These are phyloP conservation scores for Sphaerophoria rueppellii DNA, from an alignment of 2,888 invertebrate species.

Conservation along the genomic window DNA sequence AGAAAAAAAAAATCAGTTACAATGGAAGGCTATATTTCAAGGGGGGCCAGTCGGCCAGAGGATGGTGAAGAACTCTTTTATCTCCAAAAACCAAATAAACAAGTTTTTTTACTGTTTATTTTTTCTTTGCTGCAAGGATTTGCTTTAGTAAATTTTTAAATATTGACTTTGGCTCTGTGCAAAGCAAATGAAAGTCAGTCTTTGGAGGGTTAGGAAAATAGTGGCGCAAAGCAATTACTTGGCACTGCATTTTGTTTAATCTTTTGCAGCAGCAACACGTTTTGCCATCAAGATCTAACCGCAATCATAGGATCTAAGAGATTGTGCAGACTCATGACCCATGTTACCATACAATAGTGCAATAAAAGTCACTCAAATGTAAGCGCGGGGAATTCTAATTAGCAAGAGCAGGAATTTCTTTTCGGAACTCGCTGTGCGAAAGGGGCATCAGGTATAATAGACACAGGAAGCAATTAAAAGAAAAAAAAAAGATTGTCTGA, in stretches of 20 bases:
- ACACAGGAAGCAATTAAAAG: constrained; percentile 68
- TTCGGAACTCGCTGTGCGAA: not conserved
- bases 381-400: constrained; percentile 63
- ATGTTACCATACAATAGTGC: constrained; percentile 69
- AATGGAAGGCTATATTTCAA: constrained; percentile 67
- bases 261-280: constrained; percentile 53
- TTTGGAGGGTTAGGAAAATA: constrained; percentile 58
- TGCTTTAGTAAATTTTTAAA: constrained; percentile 65
- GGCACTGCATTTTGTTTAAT: constrained; percentile 63
- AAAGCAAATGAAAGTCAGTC: constrained; percentile 23
- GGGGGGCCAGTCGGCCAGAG: constrained; percentile 9
- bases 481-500: constrained; percentile 64
- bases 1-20: constrained; percentile 55
- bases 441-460: constrained; percentile 30
- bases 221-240: constrained; percentile 53
- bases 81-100: constrained; percentile 19
- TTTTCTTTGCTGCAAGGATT: constrained; percentile 21
- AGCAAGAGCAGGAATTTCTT: constrained; percentile 46
- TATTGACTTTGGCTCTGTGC: constrained; percentile 64
- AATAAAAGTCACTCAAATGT: constrained; percentile 67
- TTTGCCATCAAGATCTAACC: constrained; percentile 24
- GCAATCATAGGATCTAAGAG: constrained; percentile 35
- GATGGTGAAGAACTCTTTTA: constrained; percentile 16
- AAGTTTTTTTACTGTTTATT: constrained; percentile 6
- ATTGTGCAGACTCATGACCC: constrained; percentile 13